Percentiles rank a stretch among this genome's conserved stretches.
Evolutionary conservation across 2,888 invertebrate species (phyloP).

Genomic region (Ophion costatus): DNA sequence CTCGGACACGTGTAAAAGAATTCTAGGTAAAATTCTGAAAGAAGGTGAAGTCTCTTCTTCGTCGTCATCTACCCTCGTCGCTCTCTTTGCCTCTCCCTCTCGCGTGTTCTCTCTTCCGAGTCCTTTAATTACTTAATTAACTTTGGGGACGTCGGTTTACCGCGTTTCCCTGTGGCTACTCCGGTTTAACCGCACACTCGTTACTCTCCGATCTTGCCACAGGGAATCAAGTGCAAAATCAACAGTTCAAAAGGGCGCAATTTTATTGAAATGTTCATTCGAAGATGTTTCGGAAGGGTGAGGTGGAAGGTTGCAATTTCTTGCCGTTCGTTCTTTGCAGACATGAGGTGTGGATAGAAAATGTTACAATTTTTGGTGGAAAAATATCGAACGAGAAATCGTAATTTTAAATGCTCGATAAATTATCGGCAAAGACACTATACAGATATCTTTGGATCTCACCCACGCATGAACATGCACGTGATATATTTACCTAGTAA

Average conservation of each 20-base stretch:
- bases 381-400: too few species aligned
- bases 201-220: constrained; percentile 1
- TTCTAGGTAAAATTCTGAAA: neutral
- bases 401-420: too few species aligned
- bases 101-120: neutral
- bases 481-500: too few species aligned
- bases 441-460: too few species aligned
- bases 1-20: constrained; percentile 8
- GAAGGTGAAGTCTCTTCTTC: constrained; percentile 22
- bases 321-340: too few species aligned
- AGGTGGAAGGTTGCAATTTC: neutral
- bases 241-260: neutral
- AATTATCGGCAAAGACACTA: too few species aligned
- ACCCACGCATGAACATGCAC: too few species aligned
- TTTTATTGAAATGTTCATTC: neutral
- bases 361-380: too few species aligned
- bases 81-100: constrained; percentile 39
- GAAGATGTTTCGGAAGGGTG: too few species aligned
- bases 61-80: constrained; percentile 24
- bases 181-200: constrained; percentile 16
- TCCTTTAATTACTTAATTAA: constrained; percentile 53
- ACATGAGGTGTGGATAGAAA: too few species aligned
- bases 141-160: constrained; percentile 29
- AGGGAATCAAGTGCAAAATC: constrained; percentile 8
- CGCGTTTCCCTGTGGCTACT: constrained; percentile 35